These are phyloP conservation scores for Sitobion miscanthi DNA, from an alignment of 1,140 invertebrate genomes.

Conservation along the genomic window DNA sequence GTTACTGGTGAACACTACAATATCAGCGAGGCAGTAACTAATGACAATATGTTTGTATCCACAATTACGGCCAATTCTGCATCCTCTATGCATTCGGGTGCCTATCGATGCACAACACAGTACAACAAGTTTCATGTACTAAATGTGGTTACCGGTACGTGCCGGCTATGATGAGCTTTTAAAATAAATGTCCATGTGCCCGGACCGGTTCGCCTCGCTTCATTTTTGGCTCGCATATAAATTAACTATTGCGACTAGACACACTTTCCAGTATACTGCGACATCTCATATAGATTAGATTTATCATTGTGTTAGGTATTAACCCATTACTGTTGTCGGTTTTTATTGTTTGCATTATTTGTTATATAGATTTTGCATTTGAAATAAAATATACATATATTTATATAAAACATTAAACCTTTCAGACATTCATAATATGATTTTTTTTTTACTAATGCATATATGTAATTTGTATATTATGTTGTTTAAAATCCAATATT, in stretches of 20 bases:
- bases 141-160: conserved; percentile 58
- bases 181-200: conserved; percentile 44
- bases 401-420: conserved; percentile 43
- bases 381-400: conserved; percentile 27
- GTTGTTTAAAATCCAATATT: conserved; percentile 40
- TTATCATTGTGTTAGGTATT: conserved; percentile 52
- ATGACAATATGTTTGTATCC: conserved; percentile 54
- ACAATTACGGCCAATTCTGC: conserved; percentile 57
- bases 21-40: conserved; percentile 49
- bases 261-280: conserved; percentile 46
- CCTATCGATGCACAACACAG: conserved; percentile 58
- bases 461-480: conserved; percentile 50
- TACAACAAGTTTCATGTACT: conserved; percentile 58
- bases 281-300: conserved; percentile 56
- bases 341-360: conserved; percentile 44
- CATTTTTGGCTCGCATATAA: conserved; percentile 51
- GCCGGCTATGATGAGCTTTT: conserved; percentile 53
- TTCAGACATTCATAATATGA: conserved; percentile 4
- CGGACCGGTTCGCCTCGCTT: conserved; percentile 49
- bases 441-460: conserved; percentile 52
- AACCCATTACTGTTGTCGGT: conserved; percentile 44
- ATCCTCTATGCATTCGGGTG: conserved; percentile 55
- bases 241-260: conserved; percentile 46
- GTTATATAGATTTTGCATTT: conserved; percentile 45
- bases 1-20: conserved; percentile 36